Percentiles rank a stretch among this genome's conserved stretches.
phyloP scores from a whole-genome alignment of 2,113 vertebrate species.

The Nothoprocta pentlandii region DNA sequence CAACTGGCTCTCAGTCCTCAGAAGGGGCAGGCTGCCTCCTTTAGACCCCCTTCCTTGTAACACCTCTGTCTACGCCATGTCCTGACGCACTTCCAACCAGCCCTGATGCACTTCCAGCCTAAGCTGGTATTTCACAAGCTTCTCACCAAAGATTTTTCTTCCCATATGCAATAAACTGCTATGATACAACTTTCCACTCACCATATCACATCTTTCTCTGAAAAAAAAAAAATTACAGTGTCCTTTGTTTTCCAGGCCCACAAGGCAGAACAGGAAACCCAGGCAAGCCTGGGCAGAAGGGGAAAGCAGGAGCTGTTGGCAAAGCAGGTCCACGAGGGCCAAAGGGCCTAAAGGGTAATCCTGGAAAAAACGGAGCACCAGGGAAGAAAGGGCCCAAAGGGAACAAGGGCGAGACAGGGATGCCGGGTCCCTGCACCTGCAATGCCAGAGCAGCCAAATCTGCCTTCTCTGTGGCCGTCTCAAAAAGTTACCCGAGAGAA shows the following conservation, averaged over 20 bases:
- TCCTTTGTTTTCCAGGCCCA: conserved; percentile 77
- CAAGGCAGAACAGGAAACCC: conserved; percentile 87
- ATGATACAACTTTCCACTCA: neutral
- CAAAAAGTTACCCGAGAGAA: conserved; percentile 93
- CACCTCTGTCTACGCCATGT: neutral
- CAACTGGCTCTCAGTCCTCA: neutral
- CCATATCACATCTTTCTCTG: neutral
- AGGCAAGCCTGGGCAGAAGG: conserved; percentile 89
- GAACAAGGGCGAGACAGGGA: conserved; percentile 81
- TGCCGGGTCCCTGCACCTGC: conserved; percentile 89
- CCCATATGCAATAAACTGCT: neutral
- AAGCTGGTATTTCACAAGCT: neutral
- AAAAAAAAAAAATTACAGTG: neutral
- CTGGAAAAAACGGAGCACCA: conserved; percentile 78
- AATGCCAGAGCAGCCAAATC: conserved; percentile 81
- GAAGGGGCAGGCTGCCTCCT: neutral
- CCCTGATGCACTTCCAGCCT: neutral
- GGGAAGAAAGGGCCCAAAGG: conserved; percentile 89
- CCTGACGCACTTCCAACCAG: neutral
- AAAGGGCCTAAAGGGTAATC: conserved; percentile 84
- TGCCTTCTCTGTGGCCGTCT: conserved; percentile 93
- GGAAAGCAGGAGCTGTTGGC: conserved; percentile 87
- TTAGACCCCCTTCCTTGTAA: neutral
- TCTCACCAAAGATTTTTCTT: neutral
- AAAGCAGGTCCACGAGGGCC: conserved; percentile 89